phyloP scores from a whole-genome alignment of 2,888 invertebrate genomes.

The Fabriciana adippe region DNA sequence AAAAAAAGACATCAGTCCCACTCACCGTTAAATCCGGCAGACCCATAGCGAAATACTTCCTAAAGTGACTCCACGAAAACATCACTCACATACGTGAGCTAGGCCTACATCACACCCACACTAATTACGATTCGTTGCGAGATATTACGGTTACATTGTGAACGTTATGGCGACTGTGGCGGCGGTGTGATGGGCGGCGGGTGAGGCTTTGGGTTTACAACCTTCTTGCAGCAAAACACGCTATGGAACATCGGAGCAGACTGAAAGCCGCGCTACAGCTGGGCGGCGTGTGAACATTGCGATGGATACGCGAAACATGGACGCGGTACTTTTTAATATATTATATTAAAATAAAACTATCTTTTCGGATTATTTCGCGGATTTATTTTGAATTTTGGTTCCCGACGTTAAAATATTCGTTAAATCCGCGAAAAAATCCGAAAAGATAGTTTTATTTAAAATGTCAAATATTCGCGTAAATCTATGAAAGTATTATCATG shows the following conservation, averaged over 20 bases:
- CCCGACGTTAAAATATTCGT: no score
- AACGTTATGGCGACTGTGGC: slow-evolving; percentile 24
- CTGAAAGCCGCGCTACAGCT: slow-evolving; percentile 51
- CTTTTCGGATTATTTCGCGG: no score
- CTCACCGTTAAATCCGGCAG: slow-evolving; percentile 77
- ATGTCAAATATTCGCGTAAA: no score
- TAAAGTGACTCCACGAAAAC: slow-evolving; percentile 71
- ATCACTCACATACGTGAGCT: slow-evolving; percentile 60
- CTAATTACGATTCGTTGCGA: slow-evolving; percentile 37
- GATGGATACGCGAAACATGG: slow-evolving; percentile 41
- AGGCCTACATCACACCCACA: slow-evolving; percentile 48
- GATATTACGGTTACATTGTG: slow-evolving; percentile 36
- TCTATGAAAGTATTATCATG: no score
- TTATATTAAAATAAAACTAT: no score
- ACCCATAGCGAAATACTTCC: slow-evolving; percentile 69
- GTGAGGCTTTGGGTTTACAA: slow-evolving; percentile 42
- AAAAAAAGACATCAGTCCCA: slow-evolving; percentile 34
- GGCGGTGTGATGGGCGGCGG: slow-evolving; percentile 9
- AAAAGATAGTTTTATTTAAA: no score
- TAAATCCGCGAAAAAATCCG: no score
- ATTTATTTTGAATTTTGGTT: no score
- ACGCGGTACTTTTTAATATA: slow-evolving; percentile 52
- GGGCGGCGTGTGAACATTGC: slow-evolving; percentile 30
- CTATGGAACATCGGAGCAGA: slow-evolving; percentile 71
- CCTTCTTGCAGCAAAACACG: slow-evolving; percentile 79